Conservation (phyloP, 2,797 vertebrate species). For the Rhinichthys osculus region DNA sequence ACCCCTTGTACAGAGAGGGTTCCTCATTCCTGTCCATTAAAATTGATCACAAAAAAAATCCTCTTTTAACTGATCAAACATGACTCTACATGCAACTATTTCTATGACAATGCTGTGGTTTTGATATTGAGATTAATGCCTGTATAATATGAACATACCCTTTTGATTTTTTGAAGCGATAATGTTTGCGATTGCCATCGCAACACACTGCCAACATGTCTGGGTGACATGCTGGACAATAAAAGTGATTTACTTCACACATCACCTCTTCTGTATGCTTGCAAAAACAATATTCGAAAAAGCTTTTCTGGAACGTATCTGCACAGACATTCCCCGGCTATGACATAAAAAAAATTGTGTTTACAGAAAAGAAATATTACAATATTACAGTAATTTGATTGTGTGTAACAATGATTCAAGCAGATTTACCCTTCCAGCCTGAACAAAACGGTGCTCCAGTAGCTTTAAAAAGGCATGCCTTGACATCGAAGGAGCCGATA, state of each 20-base stretch:
- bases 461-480: neutral
- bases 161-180: neutral
- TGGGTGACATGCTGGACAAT: slow-evolving; percentile 18
- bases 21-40: neutral
- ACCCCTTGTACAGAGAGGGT: neutral
- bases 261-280: neutral
- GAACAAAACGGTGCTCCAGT: neutral
- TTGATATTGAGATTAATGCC: neutral
- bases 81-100: neutral
- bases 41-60: neutral
- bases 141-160: neutral
- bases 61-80: neutral
- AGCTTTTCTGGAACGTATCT: too few relatives aligned
- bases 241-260: neutral
- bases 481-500: neutral
- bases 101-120: neutral
- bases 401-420: too few relatives aligned
- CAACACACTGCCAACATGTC: slow-evolving; percentile 2
- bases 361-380: too few relatives aligned
- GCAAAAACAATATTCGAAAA: neutral
- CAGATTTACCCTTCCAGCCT: too few relatives aligned
- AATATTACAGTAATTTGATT: too few relatives aligned
- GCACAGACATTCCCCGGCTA: too few relatives aligned
- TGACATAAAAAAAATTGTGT: too few relatives aligned
- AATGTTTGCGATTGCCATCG: slow-evolving; percentile 12